Evolutionary conservation across 2,113 vertebrate genomes (phyloP), one percentile per base, ranked within the genome.

Genomic region (Castor canadensis): DNA sequence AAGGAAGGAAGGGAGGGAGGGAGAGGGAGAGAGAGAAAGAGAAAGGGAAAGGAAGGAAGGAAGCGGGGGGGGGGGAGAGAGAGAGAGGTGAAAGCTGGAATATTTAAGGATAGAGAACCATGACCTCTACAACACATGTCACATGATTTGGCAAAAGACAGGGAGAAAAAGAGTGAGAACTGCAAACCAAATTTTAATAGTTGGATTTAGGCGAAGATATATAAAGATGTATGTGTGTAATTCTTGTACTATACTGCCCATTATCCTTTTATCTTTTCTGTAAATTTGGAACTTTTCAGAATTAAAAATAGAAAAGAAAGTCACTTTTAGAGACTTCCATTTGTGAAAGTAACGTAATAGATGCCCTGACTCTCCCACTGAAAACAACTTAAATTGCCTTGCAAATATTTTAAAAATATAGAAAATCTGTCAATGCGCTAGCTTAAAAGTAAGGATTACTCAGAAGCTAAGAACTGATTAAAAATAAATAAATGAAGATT

Each of bases 161-260:
- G n/a, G 24, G 52, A 52, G 15, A 77, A 28, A 56, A 5, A 87
- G 26, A 60, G 24, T 69, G n/a, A 95, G 38, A 95, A 80, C 67
- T 67, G 62, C 35, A 94, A 93, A 60, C n/a, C 69, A 89, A 88
- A 64, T 77, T 73, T 76, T 64, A 89, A 71, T 38, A 84, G 52
- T 6, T 66, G 77, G 64, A 19, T 40, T 38, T 73, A 30, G 26
- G 24, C 66, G 35, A 64, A 71, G 52, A 64, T 71, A n/a, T 40
- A 26, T 58, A n/a, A 30, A 5, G 35, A n/a, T 28, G 43, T 28
- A 38, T n/a, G 19, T 22, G 12, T 38, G 35, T 32, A 73, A 47
- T 79, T 93, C 24, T 89, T 84, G 0, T 79, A 72, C 60, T 77
- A 38, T 54, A 90, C 49, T 66, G 30, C 56, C 66, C 5, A 9